Base-by-base conservation (phyloP, 1,140 invertebrate genomes). In the Trachymyrmex septentrionalis region DNA sequence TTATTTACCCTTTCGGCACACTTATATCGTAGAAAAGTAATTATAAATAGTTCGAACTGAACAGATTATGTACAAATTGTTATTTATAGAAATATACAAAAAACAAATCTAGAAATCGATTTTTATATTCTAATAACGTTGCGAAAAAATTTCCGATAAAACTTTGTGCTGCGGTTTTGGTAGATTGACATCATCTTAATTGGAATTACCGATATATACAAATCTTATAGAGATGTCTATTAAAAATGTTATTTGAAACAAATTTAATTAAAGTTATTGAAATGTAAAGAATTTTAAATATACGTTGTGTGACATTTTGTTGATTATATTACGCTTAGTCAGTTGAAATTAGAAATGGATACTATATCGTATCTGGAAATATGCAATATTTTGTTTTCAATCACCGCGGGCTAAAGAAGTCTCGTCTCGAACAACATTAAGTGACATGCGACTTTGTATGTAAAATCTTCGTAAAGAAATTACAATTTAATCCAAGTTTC, bases 401-500 rank as follows among this genome's bases (percentile, higher is more conserved):
- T 84, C 27, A 84, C 4, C 14, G 50, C 24, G 57, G 12, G 53
- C 27, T 84, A 82, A 73, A 73, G 16, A 63, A 84, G 55, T 24
- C 27, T 30, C 80, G 19, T 19, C 14, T 75, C 24, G 55, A 75
- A 30, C 27, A n/a, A 53, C 53, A 30, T 0, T 34, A 61, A 38
- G 30, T 14, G 69, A 82, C 73, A 82, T 50, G 57, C 27, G 53
- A 84, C 69, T 78, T 69, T 61, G 21, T 69, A 9, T 59, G 34
- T 82, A 61, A 84, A 61, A 27, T 50, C 10, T 73, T 30, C 48
- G 34, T 75, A 75, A 84, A 61, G 55, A 6, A 84, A 75, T 69
- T 84, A 55, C 67, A 73, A 57, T 84, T 84, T 84, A 61, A 84
- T 84, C 73, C 75, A 84, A 84, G 73, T 84, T 63, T 19, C 16